Conservation (phyloP, 2,797 vertebrate species). For the Neosilurus hyrtlii region DNA sequence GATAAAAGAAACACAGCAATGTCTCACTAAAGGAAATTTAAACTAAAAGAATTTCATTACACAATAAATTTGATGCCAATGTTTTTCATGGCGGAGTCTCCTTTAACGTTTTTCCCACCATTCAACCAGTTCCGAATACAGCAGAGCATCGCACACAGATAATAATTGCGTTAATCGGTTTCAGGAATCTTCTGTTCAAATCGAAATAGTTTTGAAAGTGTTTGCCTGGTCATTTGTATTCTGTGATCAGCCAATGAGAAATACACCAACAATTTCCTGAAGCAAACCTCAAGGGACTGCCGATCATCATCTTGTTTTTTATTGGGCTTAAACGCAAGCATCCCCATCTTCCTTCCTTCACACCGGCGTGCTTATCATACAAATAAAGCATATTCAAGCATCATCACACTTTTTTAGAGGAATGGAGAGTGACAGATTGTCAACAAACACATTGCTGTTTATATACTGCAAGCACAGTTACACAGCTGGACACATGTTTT, state of each 20-base stretch:
- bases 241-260: conserved; percentile 61
- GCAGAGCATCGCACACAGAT: conserved; percentile 1
- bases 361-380: conserved; percentile 28
- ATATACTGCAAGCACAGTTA: conserved; percentile 26
- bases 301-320: conserved; percentile 64
- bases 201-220: conserved; percentile 49
- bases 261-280: conserved; percentile 54
- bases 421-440: conserved; percentile 40
- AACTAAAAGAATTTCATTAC: background rate
- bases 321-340: conserved; percentile 54
- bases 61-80: background rate
- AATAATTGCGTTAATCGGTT: background rate
- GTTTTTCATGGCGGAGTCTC: background rate
- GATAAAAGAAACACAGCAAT: background rate
- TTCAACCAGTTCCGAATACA: background rate
- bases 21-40: background rate
- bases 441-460: conserved; percentile 55
- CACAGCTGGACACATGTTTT: conserved; percentile 37
- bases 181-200: conserved; percentile 33
- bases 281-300: conserved; percentile 52
- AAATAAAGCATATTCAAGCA: conserved; percentile 48
- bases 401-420: conserved; percentile 27
- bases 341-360: conserved; percentile 49
- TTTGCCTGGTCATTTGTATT: conserved; percentile 64
- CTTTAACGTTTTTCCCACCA: background rate